Conservation (phyloP, 2,888 invertebrate species). For the Romanomermis culicivorax region DNA sequence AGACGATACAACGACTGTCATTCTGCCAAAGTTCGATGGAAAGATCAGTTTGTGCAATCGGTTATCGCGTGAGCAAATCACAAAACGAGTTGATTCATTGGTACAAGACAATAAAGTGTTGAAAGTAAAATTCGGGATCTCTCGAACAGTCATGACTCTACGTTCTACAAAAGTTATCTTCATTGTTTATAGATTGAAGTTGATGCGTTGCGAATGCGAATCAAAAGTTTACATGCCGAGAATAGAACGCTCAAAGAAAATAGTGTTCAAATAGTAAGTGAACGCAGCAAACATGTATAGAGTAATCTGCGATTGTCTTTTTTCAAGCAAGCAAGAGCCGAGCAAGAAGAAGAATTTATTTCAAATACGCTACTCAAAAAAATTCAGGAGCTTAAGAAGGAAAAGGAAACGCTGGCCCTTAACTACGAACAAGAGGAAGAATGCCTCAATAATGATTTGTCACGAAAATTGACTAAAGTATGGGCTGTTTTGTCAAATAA, state of each 20-base stretch:
- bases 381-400: constrained; percentile 92
- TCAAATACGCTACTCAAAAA: constrained; percentile 92
- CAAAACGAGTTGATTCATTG: not conserved
- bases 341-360: constrained; percentile 97
- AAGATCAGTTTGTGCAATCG: too few relatives aligned
- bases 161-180: not conserved
- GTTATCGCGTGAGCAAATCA: not conserved
- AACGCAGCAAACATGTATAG: not conserved
- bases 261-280: not conserved
- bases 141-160: not conserved
- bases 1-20: too few relatives aligned
- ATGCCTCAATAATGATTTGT: constrained; percentile 89
- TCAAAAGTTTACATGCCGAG: not conserved
- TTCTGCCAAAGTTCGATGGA: too few relatives aligned
- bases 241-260: not conserved
- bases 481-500: not conserved
- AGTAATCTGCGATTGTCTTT: not conserved
- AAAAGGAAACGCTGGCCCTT: constrained; percentile 91
- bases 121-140: too few relatives aligned
- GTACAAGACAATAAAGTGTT: not conserved
- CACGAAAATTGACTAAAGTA: constrained; percentile 73
- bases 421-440: constrained; percentile 99
- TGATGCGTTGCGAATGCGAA: not conserved
- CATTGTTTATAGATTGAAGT: not conserved
- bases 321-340: constrained; percentile 85